Evolutionary conservation across 2,888 invertebrate genomes (phyloP), one percentile per base, ranked within the genome.

Genomic region (Noctua janthe): DNA sequence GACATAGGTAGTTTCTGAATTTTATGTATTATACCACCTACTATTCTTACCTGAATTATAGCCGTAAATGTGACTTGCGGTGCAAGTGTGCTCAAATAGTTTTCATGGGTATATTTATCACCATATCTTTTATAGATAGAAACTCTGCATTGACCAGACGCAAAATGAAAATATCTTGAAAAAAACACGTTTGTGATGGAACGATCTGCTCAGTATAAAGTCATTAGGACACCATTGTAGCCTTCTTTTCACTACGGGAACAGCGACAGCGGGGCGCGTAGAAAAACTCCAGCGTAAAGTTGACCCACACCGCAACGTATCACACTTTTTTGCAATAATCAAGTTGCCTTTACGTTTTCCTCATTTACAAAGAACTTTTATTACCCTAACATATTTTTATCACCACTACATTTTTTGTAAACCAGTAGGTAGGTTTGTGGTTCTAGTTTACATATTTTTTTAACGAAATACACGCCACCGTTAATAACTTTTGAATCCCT

Each of bases 161-260:
- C 23, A 11, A 59, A 62, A 62, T 75, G 0, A 76, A 75, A 29
- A 82, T 70, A 62, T 39, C 39, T 62, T 29, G 1, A 7, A 56
- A 23, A 43, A 13, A 35, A 3, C 10, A 23, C 70, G 17, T 39
- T 23, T 43, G 11, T 71, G 49, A 71, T 71, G n/a, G 6, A 66
- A 71, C 76, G 64, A 82, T 71, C 49, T 71, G 1, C 35, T n/a
- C 39, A 4, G 29, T 51, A 71, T 81, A 77, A 82, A 47, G 79
- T 74, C 73, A 79, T 82, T 83, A 79, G 49, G 39, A 17, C 56
- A 66, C 70, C 83, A 72, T 54, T 71, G 54, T 82, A 35, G 15
- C 64, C 73, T 20, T 71, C 69, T 74, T 78, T 66, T 54, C 43
- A 59, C 2, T 35, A 20, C 17, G 10, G 64, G n/a, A 5, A 54